Conservation (phyloP, 2,113 vertebrate genomes). For the Serilophus lunatus region DNA sequence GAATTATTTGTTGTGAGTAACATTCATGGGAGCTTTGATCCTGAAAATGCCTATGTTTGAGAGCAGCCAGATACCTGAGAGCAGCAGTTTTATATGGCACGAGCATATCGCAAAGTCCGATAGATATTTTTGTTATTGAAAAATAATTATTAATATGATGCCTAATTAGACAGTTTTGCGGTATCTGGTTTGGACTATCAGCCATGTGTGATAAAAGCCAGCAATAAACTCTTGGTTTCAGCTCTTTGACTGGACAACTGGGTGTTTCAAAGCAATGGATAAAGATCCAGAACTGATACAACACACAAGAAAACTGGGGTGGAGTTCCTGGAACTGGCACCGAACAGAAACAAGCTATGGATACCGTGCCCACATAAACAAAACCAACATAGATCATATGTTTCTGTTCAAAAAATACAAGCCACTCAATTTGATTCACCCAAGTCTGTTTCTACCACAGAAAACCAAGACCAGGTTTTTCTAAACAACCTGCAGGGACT, state of each 20-base stretch:
- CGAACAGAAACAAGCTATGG: background rate
- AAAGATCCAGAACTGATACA: background rate
- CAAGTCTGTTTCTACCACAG: background rate
- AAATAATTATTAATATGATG: background rate
- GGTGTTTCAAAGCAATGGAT: background rate
- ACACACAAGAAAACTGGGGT: background rate
- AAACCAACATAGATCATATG: background rate
- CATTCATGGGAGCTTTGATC: constrained; percentile 16
- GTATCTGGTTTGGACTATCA: background rate
- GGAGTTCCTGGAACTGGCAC: background rate
- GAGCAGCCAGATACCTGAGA: background rate
- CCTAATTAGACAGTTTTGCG: background rate
- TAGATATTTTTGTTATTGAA: background rate
- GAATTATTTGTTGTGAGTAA: constrained; percentile 48
- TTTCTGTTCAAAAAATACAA: background rate
- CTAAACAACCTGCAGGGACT: background rate
- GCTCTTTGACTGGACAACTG: background rate
- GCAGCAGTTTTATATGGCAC: background rate
- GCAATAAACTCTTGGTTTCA: background rate
- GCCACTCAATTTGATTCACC: background rate
- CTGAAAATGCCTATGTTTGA: constrained; percentile 13
- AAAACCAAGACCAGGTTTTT: background rate
- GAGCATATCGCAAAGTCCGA: background rate
- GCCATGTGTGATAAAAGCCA: background rate
- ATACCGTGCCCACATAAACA: background rate